Percentiles rank a stretch among this genome's conserved stretches.
Evolutionary conservation across 2,113 vertebrate genomes (phyloP).

Genomic region (Nycticebus coucang): DNA sequence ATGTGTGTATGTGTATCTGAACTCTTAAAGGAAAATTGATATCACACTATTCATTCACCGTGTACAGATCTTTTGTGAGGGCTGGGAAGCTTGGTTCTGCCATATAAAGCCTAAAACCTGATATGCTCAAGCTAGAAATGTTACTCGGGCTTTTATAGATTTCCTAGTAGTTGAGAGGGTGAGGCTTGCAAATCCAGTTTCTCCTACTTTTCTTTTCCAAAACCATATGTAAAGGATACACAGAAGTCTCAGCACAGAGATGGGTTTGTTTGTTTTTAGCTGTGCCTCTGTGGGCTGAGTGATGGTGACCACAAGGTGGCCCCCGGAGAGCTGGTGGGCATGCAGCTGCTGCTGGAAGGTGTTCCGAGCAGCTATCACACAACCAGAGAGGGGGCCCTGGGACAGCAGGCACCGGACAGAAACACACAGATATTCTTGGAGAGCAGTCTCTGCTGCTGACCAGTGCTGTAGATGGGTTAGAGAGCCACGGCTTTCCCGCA

Average conservation of each 20-base stretch:
- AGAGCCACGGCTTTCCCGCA: neutral
- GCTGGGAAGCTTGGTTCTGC: neutral
- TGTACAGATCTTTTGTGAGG: neutral
- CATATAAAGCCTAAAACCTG: neutral
- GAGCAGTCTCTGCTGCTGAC: neutral
- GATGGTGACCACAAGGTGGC: conserved; percentile 79
- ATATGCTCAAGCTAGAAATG: neutral
- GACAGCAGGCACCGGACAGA: neutral
- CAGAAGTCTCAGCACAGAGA: neutral
- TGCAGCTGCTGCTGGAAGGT: conserved; percentile 85
- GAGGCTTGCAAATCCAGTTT: neutral
- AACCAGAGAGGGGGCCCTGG: neutral
- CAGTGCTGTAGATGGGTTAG: too few relatives aligned
- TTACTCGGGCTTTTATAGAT: neutral
- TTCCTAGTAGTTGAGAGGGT: neutral
- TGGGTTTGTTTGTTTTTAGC: conserved; percentile 65
- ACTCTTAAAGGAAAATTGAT: neutral
- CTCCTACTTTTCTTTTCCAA: neutral
- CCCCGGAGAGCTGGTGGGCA: conserved; percentile 81
- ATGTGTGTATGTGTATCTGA: neutral
- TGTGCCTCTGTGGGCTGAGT: conserved; percentile 85
- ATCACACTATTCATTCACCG: neutral
- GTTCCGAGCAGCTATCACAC: conserved; percentile 69
- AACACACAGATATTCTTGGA: conserved; percentile 68
- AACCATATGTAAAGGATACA: neutral